phyloP scores from a whole-genome alignment of 2,888 invertebrate species.

The Psococerastis gibbosa region DNA sequence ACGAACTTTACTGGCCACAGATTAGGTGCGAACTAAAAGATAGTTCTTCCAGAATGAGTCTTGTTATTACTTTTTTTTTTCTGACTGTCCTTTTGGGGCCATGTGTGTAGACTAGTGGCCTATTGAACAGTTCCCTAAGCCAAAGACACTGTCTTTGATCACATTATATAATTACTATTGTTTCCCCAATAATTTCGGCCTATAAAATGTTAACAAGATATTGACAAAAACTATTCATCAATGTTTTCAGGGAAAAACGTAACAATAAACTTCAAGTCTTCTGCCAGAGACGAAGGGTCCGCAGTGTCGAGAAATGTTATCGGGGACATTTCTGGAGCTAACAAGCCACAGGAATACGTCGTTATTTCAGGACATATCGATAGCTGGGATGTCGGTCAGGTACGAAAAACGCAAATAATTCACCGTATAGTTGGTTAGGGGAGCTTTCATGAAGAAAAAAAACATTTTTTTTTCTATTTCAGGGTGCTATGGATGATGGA shows the following conservation, averaged over 20 bases:
- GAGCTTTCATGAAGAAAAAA: not conserved
- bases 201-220: no score
- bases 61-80: no score
- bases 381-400: constrained; percentile 69
- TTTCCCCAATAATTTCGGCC: not conserved
- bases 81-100: not conserved
- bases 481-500: constrained; percentile 72
- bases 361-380: constrained; percentile 69
- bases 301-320: constrained; percentile 51
- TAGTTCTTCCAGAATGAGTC: no score
- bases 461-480: no score
- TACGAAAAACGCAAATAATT: not conserved
- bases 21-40: no score
- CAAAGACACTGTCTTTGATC: constrained; percentile 7
- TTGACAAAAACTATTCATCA: not conserved
- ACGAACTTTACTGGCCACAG: no score
- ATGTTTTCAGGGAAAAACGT: constrained; percentile 29
- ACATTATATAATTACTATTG: no score
- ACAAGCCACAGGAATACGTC: constrained; percentile 35
- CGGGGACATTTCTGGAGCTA: constrained; percentile 41
- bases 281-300: constrained; percentile 34
- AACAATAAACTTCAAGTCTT: constrained; percentile 42
- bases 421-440: not conserved
- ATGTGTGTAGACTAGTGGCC: no score
- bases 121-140: no score